phyloP scores from a whole-genome alignment of 2,888 invertebrate genomes.

The Onchidella celtica region DNA sequence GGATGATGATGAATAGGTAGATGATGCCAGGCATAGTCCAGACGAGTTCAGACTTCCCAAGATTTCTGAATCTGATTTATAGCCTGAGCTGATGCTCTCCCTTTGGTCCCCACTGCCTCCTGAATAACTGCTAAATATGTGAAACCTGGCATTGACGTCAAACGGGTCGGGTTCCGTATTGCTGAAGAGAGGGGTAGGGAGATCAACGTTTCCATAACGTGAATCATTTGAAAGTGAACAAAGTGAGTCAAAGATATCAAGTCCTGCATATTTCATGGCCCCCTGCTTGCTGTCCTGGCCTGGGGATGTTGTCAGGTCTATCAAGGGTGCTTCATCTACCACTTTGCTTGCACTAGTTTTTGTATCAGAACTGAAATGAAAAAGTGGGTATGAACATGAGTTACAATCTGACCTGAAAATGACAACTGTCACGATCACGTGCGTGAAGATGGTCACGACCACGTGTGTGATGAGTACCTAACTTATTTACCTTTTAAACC shows the following conservation, averaged over 20 bases:
- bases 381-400: no score
- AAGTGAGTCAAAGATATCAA: slow-evolving; percentile 70
- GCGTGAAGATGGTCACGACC: no score
- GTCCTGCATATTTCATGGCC: background rate
- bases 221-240: slow-evolving; percentile 53
- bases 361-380: background rate
- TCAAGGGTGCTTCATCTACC: slow-evolving; percentile 65
- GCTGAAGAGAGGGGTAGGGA: slow-evolving; percentile 68
- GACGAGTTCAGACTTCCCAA: background rate
- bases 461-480: no score
- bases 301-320: slow-evolving; percentile 69
- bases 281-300: background rate
- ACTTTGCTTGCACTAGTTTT: background rate
- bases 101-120: slow-evolving; percentile 17
- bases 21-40: background rate
- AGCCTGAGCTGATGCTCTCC: background rate
- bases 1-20: background rate
- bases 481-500: no score
- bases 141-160: slow-evolving; percentile 58
- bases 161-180: slow-evolving; percentile 67
- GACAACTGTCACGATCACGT: no score
- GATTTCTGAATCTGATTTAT: slow-evolving; percentile 6
- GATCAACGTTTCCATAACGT: slow-evolving; percentile 63
- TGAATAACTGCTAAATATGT: slow-evolving; percentile 2
- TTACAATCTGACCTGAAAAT: no score